Conservation (phyloP, 2,888 invertebrate species). For the Taphrorychus bicolor region DNA sequence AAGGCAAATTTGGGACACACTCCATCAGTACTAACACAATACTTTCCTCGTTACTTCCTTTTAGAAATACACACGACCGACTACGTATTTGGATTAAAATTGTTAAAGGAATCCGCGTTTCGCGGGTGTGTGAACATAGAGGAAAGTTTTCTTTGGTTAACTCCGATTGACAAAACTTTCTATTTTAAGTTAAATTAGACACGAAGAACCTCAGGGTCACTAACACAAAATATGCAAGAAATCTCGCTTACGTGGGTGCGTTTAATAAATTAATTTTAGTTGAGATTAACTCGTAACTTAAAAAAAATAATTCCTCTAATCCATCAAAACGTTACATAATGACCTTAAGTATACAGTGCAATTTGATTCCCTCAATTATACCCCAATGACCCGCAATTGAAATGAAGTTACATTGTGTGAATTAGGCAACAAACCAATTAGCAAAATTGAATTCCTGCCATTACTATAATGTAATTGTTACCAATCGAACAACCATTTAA, state of each 20-base stretch:
- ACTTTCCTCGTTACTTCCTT: conserved; percentile 19
- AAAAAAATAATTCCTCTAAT: too few relatives aligned
- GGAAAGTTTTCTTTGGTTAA: conserved; percentile 12
- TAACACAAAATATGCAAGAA: neutral
- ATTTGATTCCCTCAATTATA: conserved; percentile 20
- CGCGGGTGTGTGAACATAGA: conserved; percentile 22
- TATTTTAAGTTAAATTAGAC: neutral
- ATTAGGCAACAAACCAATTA: conserved; percentile 13
- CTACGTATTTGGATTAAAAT: conserved; percentile 16
- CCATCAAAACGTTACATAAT: neutral
- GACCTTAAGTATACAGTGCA: neutral
- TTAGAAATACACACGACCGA: neutral
- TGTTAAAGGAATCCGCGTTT: conserved; percentile 8
- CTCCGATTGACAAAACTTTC: conserved; percentile 10
- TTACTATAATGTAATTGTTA: neutral
- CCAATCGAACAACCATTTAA: conserved; percentile 2
- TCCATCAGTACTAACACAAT: conserved; percentile 5
- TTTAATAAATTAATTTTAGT: too few relatives aligned
- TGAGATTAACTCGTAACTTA: too few relatives aligned
- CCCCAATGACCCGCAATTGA: conserved; percentile 7
- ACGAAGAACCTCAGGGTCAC: neutral
- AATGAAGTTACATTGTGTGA: conserved; percentile 17
- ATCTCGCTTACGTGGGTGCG: neutral
- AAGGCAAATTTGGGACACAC: neutral
- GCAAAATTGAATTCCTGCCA: neutral